Evolutionary conservation across 2,797 vertebrate species (phyloP).

Genomic region (Coregonus suidteri): DNA sequence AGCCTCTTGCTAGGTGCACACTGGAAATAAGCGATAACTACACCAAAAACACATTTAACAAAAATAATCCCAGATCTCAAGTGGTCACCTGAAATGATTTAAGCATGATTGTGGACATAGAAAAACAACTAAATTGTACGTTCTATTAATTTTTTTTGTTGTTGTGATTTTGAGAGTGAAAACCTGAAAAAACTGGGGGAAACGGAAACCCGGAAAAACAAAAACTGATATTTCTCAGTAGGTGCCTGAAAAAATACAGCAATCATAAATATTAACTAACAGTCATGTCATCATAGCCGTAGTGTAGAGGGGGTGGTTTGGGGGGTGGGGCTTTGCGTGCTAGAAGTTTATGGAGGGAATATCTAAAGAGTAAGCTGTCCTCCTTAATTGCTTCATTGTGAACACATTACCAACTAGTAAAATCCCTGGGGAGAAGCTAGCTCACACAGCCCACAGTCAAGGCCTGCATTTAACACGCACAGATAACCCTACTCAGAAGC

Average conservation of each 20-base stretch:
- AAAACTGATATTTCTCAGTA: not conserved
- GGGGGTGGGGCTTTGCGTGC: not conserved
- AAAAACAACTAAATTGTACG: no score
- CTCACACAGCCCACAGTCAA: constrained; percentile 29
- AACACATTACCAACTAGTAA: constrained; percentile 48
- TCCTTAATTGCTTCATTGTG: constrained; percentile 54
- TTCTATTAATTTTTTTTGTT: no score
- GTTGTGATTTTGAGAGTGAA: no score
- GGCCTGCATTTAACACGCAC: constrained; percentile 48
- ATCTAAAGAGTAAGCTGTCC: constrained; percentile 60
- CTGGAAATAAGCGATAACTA: no score
- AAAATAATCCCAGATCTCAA: no score
- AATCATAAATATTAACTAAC: not conserved
- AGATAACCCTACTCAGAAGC: constrained; percentile 43
- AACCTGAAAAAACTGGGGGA: no score
- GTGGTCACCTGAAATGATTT: no score
- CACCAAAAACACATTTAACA: no score
- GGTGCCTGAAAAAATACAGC: not conserved
- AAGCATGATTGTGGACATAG: no score
- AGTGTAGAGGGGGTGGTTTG: constrained; percentile 35
- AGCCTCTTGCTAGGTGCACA: no score
- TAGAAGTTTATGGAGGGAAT: constrained; percentile 37
- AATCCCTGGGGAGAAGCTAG: constrained; percentile 20
- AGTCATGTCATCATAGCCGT: constrained; percentile 27
- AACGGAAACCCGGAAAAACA: no score